These are phyloP conservation scores for Habropoda laboriosa DNA, from an alignment of 1,140 invertebrate species.

Conservation along the genomic window DNA sequence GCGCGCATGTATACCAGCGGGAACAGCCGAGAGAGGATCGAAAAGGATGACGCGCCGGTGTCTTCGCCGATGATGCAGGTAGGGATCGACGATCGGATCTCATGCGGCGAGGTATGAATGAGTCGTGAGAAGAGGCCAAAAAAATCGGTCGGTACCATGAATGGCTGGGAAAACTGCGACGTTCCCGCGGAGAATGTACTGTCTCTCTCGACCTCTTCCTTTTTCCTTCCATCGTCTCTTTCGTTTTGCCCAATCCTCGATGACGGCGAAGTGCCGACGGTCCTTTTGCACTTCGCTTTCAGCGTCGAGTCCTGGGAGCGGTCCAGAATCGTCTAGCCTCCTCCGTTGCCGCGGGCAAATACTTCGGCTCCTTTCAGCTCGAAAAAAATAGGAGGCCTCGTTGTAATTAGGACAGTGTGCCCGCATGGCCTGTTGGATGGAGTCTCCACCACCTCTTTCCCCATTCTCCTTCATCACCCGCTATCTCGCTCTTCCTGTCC, in stretches of 20 bases:
- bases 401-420: constrained; percentile 82
- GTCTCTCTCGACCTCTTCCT: constrained; percentile 19
- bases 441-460: constrained; percentile 47
- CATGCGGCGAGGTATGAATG: constrained; percentile 75
- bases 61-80: constrained; percentile 59
- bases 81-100: constrained; percentile 72
- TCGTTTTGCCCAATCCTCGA: constrained; percentile 44
- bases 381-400: constrained; percentile 76
- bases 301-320: constrained; percentile 70
- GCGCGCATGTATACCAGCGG: constrained; percentile 39
- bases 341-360: constrained; percentile 76
- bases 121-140: constrained; percentile 72
- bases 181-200: constrained; percentile 48
- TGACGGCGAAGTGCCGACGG: constrained; percentile 71
- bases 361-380: constrained; percentile 80
- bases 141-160: constrained; percentile 68
- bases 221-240: constrained; percentile 3
- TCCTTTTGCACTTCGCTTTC: constrained; percentile 73
- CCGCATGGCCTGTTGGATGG: constrained; percentile 76
- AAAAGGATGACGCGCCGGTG: constrained; percentile 53
- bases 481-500: constrained; percentile 52
- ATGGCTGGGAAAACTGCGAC: constrained; percentile 75
- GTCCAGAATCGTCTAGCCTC: constrained; percentile 75
- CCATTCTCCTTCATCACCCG: constrained; percentile 69
- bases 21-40: constrained; percentile 13